Base-by-base conservation (phyloP, 2,797 vertebrate genomes). In the Bufotes viridis region DNA sequence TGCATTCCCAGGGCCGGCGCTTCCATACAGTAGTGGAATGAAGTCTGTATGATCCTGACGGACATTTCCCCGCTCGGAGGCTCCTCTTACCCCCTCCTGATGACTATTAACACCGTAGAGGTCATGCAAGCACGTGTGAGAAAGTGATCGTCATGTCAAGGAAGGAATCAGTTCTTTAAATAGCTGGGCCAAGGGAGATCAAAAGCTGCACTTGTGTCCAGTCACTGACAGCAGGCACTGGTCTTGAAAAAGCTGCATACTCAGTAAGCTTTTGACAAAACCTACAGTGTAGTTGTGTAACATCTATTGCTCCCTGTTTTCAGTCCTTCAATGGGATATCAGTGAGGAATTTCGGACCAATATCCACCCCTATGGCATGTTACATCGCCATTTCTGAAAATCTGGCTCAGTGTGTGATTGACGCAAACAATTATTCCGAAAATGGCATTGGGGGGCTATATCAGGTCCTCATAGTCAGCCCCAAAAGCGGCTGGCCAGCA, bases 41-140 rank as follows among this genome's bases (percentile, higher is more conserved):
- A 53, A 75, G 75, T n/a, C 51, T 51, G 8, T 24, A 55, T 24
- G 75, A 14, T 24, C 20, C 17, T 6, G 22, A 55, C 13, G 14
- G 49, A 24, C 75, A 78, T 24, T 24, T 78, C 75, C 75, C 1
- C 7, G 13, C 20, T 24, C 12, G 15, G 49, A n/a, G 15, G 75
- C 75, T 78, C 75, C 75, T 7, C 12, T 55, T 55, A 53, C 75
- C 75, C 14, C 75, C 49, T 53, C 75, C 75, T 72, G 67, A 83
- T 29, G 24, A 26, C 12, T 55, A 69, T 55, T 67, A 51, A 26
- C 63, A 55, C 75, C 26, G n/a, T 51, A 82, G 74, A 84, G 26
- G 67, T 34, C 82, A 84, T 49, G 26, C n/a, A 67, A 58, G 70
- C 9, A 49, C 69, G n/a, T 12, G 57, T 9, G 29, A 67, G 70